phyloP scores from a whole-genome alignment of 2,113 vertebrate genomes.

The Callaeas wilsoni region DNA sequence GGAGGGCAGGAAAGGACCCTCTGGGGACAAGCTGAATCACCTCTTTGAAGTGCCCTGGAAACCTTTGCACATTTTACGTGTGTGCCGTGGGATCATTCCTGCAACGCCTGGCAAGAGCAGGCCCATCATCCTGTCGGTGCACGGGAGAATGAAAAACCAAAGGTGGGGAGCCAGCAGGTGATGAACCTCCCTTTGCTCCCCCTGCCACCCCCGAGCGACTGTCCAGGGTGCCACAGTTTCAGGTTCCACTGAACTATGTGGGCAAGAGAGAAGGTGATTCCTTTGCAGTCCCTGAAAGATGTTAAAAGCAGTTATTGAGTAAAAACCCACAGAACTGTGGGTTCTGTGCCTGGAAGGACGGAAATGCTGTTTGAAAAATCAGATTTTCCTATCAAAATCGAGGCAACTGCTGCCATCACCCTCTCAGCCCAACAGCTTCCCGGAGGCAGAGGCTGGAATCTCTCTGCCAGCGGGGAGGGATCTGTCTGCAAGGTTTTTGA shows the following conservation, averaged over 20 bases:
- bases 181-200: background rate
- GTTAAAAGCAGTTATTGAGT: background rate
- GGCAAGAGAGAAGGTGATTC: background rate
- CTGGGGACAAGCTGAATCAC: constrained; percentile 8
- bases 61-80: background rate
- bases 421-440: background rate
- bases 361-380: background rate
- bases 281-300: background rate
- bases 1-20: constrained; percentile 24
- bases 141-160: background rate
- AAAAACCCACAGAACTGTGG: background rate
- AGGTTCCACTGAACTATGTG: background rate
- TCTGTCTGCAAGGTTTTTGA: background rate
- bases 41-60: background rate
- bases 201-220: background rate
- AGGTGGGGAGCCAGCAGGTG: background rate
- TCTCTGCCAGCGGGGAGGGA: background rate
- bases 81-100: background rate
- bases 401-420: background rate
- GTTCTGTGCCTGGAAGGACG: background rate
- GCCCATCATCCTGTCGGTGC: background rate
- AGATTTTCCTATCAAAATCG: background rate
- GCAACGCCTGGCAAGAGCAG: background rate
- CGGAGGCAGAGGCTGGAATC: background rate
- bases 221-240: background rate